Evolutionary conservation across 2,113 vertebrate genomes (phyloP).

Genomic region (Prionailurus bengalensis): DNA sequence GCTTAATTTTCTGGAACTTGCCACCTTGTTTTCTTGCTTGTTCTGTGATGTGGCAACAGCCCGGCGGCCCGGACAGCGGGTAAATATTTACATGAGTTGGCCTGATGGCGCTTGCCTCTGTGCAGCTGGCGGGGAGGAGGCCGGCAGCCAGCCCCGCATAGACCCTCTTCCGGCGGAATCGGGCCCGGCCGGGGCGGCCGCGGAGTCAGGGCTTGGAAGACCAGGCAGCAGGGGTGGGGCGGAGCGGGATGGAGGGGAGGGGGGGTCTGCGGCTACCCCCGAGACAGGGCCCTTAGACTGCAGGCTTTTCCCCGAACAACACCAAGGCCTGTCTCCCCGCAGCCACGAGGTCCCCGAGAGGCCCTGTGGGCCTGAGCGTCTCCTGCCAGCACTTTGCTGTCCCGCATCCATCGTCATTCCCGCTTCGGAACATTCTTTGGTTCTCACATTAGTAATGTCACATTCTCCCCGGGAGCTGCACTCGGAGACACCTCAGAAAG

Average conservation of each 20-base stretch:
- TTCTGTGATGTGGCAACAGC: slow-evolving; percentile 82
- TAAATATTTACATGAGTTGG: slow-evolving; percentile 86
- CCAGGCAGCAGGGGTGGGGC: too few species aligned
- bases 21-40: slow-evolving; percentile 82
- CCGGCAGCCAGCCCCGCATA: not conserved
- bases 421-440: not conserved
- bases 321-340: too few species aligned
- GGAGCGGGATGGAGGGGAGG: too few species aligned
- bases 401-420: not conserved
- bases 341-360: not conserved
- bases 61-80: slow-evolving; percentile 77
- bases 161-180: rapidly evolving
- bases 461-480: not conserved
- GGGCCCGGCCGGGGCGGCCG: rapidly evolving
- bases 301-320: too few species aligned
- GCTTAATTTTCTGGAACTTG: slow-evolving; percentile 79
- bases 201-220: too few species aligned
- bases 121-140: not conserved
- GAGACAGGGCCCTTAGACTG: too few species aligned
- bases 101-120: slow-evolving; percentile 78
- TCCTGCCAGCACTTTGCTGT: not conserved
- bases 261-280: too few species aligned
- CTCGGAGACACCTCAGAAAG: too few species aligned
- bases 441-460: not conserved
- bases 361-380: not conserved